Evolutionary conservation across 1,140 invertebrate species (phyloP), one percentile per base, ranked within the genome.

Genomic region (Hycleus phaleratus): DNA sequence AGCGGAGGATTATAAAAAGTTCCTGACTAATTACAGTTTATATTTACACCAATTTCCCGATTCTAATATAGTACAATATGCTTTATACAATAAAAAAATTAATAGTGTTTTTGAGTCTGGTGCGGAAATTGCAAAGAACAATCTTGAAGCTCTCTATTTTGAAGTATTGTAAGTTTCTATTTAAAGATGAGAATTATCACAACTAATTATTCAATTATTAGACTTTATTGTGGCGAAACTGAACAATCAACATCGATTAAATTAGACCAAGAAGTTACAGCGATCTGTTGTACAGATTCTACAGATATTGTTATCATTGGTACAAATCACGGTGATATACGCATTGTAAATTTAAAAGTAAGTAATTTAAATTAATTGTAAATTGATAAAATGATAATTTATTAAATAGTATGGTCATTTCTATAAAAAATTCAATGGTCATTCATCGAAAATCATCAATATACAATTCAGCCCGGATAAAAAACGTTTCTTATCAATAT

Each of bases 51-150:
- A 62, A 39, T 64, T 57, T 32, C 47, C 54, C 11, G 49, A 64
- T 40, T 59, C 58, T 1, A 61, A 68, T 57, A 64, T 69, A 47
- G 55, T 69, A 6, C 67, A 69, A 49, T 66, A 49, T 54, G 67
- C 52, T 26, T 50, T 68, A 38, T 52, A 58, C 8, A 46, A 64
- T 48, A 49, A 55, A 43, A 58, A 56, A 7, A 32, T 32, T 18
- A 64, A 56, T 56, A 44, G 48, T 39, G 56, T 66, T 9, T 66
- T 60, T 46, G 61, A 64, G 11, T 49, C 49, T 40, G 64, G 60
- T 10, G 42, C 49, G 9, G 44, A 60, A 39, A 51, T 62, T 12
- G 64, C 61, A 3, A 47, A 56, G 40, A 51, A 38, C 8, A 50
- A 56, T 24, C 38, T 25, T 3, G 42, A 61, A 7, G 32, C 44